A percentile compares a stretch with the other conserved stretches of the same genome.
phyloP scores from a whole-genome alignment of 2,888 invertebrate species.

The Polydesmus complanatus region DNA sequence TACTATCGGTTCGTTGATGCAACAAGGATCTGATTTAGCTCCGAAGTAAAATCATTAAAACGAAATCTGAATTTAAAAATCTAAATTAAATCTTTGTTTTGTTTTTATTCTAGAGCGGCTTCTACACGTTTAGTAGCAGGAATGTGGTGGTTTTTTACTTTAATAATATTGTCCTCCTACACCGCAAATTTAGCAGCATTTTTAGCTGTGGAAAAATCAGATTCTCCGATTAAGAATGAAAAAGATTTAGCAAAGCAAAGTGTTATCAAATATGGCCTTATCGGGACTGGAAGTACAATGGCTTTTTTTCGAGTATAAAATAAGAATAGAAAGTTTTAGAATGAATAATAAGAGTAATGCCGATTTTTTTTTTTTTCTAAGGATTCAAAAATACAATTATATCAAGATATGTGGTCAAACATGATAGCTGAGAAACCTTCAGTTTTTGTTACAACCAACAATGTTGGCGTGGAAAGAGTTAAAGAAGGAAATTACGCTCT shows the following conservation, averaged over 20 bases:
- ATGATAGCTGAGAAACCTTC: neutral
- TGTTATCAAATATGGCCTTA: constrained; percentile 89
- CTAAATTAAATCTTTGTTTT: neutral
- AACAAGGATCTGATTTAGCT: constrained; percentile 35
- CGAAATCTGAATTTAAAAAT: neutral
- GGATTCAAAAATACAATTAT: constrained; percentile 1
- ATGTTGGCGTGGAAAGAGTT: constrained; percentile 81
- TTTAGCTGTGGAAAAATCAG: constrained; percentile 82
- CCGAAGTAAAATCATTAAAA: constrained; percentile 19
- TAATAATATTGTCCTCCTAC: constrained; percentile 92
- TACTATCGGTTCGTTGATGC: constrained; percentile 34
- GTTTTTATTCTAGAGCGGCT: constrained; percentile 48
- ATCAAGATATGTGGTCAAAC: constrained; percentile 8
- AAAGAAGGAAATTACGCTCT: constrained; percentile 75
- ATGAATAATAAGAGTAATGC: neutral
- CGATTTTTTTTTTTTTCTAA: neutral
- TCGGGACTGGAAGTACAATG: constrained; percentile 84
- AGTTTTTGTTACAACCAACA: constrained; percentile 47
- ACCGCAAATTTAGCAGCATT: constrained; percentile 92
- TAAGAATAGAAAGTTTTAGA: neutral
- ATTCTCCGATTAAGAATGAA: constrained; percentile 84
- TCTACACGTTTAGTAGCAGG: constrained; percentile 80
- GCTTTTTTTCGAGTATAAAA: constrained; percentile 72
- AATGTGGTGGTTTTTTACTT: constrained; percentile 85
- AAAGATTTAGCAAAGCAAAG: constrained; percentile 93